These are phyloP conservation scores for Heteropelma amictum DNA, from an alignment of 2,888 invertebrate genomes.

Conservation along the genomic window DNA sequence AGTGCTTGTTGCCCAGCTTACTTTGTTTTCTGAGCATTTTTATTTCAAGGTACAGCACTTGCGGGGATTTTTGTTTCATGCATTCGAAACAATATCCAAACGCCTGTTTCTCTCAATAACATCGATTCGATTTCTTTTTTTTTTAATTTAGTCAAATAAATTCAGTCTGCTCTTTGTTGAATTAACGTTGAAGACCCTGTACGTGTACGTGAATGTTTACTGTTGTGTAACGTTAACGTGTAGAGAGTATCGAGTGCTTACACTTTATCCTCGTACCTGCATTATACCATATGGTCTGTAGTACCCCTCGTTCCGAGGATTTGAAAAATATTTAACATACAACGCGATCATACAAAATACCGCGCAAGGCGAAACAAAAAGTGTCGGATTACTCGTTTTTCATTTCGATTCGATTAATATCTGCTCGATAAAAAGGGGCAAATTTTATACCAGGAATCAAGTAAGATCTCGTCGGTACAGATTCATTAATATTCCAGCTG, in stretches of 20 bases:
- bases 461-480: neutral
- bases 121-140: too few species aligned
- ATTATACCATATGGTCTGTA: conserved; percentile 12
- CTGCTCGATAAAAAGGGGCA: neutral
- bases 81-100: too few species aligned
- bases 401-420: neutral
- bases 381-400: neutral
- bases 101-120: too few species aligned
- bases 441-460: neutral
- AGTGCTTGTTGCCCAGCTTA: too few species aligned
- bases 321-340: conserved; percentile 24
- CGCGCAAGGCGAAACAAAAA: conserved; percentile 8
- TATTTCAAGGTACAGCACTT: too few species aligned
- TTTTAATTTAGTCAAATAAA: too few species aligned
- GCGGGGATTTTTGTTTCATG: too few species aligned
- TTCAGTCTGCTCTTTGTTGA: too few species aligned
- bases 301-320: conserved; percentile 10
- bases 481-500: neutral
- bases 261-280: conserved; percentile 21
- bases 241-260: conserved; percentile 47
- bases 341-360: neutral
- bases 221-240: conserved; percentile 30
- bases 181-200: neutral
- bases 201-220: neutral
- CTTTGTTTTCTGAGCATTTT: too few species aligned